Base-by-base conservation (phyloP, 2,888 invertebrate genomes). In the Dexiosoma caninum region DNA sequence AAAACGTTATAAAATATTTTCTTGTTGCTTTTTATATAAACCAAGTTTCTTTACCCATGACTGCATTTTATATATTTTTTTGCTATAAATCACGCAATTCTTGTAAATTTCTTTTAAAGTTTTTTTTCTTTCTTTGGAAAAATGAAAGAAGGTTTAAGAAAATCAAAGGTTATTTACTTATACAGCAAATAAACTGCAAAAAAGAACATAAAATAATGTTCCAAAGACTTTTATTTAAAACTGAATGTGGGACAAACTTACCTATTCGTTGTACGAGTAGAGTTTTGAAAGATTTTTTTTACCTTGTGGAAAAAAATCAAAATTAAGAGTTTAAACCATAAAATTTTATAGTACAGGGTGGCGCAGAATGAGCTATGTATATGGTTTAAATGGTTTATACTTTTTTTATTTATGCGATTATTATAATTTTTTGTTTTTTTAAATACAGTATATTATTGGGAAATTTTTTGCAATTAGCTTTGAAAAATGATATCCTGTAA, bases 21-120 rank as follows among this genome's bases (percentile, higher is more conserved):
- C 55, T 44, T 57, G 6, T 27, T 27, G 6, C 42, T 67, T 23
- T 46, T 37, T 55, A 8, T 53, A 42, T n/a, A 55, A 32, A 3
- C 4, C 21, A n/a, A 70, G 32, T 51, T 51, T 23, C 7, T 30
- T 14, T 60, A 72, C 9, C 44, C 66, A 67, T 40, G 78, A 55
- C 44, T 67, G 37, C 1, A 44, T 10, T 72, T 60, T 59, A 40
- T 51, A 12, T 27, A 27, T 27, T 27, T 40, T 71, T 72, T 69
- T 76, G 53, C 67, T 49, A 67, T 71, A 76, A 76, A 81, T 81
- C 80, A 81, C 80, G 80, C 80, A 81, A 81, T 81, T 76, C 72
- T 81, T 81, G 80, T 81, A 76, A 71, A 49, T 64, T 72, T 75
- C 32, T 66, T 37, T 42, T 2, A 35, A 30, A 55, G 35, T 0